Conservation (phyloP, 1,140 invertebrate species). For the Luehdorfia chinensis region DNA sequence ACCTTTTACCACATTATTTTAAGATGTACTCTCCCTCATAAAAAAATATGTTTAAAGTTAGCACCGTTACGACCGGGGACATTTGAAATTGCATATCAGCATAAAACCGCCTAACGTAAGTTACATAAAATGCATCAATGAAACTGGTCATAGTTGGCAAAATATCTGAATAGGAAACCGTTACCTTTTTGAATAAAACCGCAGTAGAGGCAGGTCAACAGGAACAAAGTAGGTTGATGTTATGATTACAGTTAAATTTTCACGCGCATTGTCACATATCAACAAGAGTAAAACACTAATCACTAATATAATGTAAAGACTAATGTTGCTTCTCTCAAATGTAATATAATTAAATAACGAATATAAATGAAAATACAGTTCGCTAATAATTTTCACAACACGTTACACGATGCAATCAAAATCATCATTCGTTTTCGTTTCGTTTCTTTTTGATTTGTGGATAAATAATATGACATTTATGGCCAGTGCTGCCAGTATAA, state of each 20-base stretch:
- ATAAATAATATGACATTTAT: constrained; percentile 38
- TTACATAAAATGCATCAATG: no score
- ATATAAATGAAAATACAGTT: constrained; percentile 49
- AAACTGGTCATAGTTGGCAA: constrained; percentile 11
- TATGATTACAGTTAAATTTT: constrained; percentile 45
- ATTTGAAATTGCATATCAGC: no score
- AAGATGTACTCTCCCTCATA: no score
- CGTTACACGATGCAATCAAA: constrained; percentile 44
- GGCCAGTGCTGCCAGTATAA: background rate
- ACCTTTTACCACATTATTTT: no score
- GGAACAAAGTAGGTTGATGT: constrained; percentile 64
- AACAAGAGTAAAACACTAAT: constrained; percentile 42
- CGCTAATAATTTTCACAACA: constrained; percentile 65
- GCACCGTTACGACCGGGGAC: no score
- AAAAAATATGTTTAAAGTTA: no score
- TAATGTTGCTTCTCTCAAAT: constrained; percentile 40
- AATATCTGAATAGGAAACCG: constrained; percentile 44
- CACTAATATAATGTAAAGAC: constrained; percentile 47
- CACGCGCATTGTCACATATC: constrained; percentile 40
- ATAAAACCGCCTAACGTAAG: no score
- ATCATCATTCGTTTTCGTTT: constrained; percentile 38
- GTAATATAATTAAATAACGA: constrained; percentile 40
- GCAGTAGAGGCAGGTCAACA: constrained; percentile 59
- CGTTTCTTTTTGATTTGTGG: constrained; percentile 36
- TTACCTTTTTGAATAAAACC: constrained; percentile 66